phyloP scores from a whole-genome alignment of 1,140 invertebrate genomes.

The Mercenaria mercenaria region DNA sequence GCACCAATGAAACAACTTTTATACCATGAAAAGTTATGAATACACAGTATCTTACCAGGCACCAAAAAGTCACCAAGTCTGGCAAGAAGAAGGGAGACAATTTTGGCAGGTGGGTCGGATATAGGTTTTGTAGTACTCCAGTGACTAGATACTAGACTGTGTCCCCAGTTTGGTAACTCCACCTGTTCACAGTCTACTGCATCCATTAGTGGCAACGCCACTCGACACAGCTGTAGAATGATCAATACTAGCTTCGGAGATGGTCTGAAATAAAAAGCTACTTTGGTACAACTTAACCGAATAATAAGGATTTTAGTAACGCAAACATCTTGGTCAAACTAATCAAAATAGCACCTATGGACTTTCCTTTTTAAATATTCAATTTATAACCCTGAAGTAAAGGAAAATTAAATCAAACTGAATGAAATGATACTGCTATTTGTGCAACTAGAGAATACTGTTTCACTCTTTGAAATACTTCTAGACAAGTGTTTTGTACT shows the following conservation, averaged over 20 bases:
- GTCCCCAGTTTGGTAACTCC: slow-evolving; percentile 82
- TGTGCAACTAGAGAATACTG: no score
- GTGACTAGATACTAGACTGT: slow-evolving; percentile 75
- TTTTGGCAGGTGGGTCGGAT: slow-evolving; percentile 80
- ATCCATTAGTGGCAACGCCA: slow-evolving; percentile 85
- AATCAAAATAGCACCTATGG: no score
- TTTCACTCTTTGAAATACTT: no score
- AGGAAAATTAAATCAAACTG: no score
- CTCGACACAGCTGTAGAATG: slow-evolving; percentile 85
- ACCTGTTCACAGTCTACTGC: slow-evolving; percentile 83
- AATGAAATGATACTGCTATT: no score
- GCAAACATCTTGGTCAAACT: no score
- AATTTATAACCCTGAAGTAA: no score
- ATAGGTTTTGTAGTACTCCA: slow-evolving; percentile 79
- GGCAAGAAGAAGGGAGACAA: slow-evolving; percentile 84
- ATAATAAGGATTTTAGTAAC: background rate
- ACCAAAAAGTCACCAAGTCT: slow-evolving; percentile 86
- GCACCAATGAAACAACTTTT: no score
- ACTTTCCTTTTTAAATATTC: no score
- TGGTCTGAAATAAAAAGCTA: slow-evolving; percentile 78
- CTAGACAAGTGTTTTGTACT: no score
- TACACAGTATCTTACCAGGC: slow-evolving; percentile 78
- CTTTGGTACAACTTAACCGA: background rate
- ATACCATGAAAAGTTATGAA: no score
- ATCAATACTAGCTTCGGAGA: slow-evolving; percentile 86